Conservation (phyloP, 2,113 vertebrate genomes). For the Cercocebus atys region DNA sequence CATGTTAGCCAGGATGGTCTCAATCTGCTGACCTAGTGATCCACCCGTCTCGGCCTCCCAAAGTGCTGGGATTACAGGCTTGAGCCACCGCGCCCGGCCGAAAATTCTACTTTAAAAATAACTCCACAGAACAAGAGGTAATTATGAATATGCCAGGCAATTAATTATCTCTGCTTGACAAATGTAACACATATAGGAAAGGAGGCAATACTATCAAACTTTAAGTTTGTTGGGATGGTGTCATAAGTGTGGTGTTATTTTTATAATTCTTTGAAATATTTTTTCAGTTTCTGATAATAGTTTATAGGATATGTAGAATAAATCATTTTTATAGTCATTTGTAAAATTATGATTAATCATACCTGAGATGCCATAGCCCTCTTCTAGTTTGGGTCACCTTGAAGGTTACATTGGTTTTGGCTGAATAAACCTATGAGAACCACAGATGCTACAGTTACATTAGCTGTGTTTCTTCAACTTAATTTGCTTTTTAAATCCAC, state of each 20-base stretch:
- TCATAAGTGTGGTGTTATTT: not conserved
- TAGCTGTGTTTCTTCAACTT: constrained; percentile 29
- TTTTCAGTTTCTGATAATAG: not conserved
- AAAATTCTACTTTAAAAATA: not conserved
- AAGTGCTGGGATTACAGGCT: too few relatives aligned
- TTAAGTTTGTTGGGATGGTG: not conserved
- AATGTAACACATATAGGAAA: not conserved
- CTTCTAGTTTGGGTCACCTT: constrained; percentile 35
- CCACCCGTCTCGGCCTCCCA: too few relatives aligned
- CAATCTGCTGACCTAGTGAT: too few relatives aligned
- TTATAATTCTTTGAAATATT: not conserved
- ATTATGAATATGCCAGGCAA: not conserved
- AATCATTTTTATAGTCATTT: not conserved
- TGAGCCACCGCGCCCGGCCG: too few relatives aligned
- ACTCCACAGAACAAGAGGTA: not conserved
- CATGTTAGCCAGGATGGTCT: too few relatives aligned
- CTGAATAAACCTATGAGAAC: constrained; percentile 4
- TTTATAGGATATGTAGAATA: not conserved
- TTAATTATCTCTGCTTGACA: not conserved
- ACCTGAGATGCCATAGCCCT: not conserved
- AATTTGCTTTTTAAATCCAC: constrained; percentile 48
- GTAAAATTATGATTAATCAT: constrained; percentile 10
- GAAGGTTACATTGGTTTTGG: constrained; percentile 31
- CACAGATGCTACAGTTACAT: not conserved
- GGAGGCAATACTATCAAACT: not conserved